Percentiles rank a stretch among this genome's conserved stretches.
These are phyloP conservation scores for Sebastes taczanowskii DNA, from an alignment of 2,797 vertebrate genomes.

Conservation along the genomic window DNA sequence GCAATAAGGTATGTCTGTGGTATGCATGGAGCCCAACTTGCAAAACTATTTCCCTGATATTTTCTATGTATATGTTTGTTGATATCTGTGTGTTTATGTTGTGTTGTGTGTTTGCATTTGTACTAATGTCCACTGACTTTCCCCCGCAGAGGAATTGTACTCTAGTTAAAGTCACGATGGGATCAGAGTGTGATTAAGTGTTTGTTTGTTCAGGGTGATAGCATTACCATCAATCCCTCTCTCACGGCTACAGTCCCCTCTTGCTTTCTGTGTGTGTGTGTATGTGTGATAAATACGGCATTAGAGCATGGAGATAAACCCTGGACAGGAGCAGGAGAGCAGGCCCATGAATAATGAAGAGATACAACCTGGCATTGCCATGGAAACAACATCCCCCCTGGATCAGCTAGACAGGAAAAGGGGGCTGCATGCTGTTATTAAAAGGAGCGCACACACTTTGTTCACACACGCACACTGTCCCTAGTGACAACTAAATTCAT, in stretches of 20 bases:
- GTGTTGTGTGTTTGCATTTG: slow-evolving; percentile 3
- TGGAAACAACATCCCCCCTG: slow-evolving; percentile 73
- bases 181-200: slow-evolving; percentile 74
- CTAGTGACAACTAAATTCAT: slow-evolving; percentile 29
- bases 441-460: slow-evolving; percentile 29
- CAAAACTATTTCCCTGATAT: slow-evolving; percentile 13
- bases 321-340: slow-evolving; percentile 68
- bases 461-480: not conserved
- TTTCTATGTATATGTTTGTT: slow-evolving; percentile 5
- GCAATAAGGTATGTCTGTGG: not conserved
- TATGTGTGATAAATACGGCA: slow-evolving; percentile 64
- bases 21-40: not conserved
- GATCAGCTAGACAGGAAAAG: slow-evolving; percentile 58
- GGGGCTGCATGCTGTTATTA: slow-evolving; percentile 57
- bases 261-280: slow-evolving; percentile 20
- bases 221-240: slow-evolving; percentile 64
- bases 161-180: slow-evolving; percentile 66
- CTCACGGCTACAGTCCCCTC: slow-evolving; percentile 39
- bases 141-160: slow-evolving; percentile 58
- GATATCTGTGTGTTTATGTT: slow-evolving; percentile 12
- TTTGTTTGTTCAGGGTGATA: slow-evolving; percentile 71
- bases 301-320: slow-evolving; percentile 73
- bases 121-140: slow-evolving; percentile 55
- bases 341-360: slow-evolving; percentile 79
- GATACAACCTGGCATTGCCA: slow-evolving; percentile 74